Base-by-base conservation (phyloP, 2,888 invertebrate species). In the Lamproptera curius region DNA sequence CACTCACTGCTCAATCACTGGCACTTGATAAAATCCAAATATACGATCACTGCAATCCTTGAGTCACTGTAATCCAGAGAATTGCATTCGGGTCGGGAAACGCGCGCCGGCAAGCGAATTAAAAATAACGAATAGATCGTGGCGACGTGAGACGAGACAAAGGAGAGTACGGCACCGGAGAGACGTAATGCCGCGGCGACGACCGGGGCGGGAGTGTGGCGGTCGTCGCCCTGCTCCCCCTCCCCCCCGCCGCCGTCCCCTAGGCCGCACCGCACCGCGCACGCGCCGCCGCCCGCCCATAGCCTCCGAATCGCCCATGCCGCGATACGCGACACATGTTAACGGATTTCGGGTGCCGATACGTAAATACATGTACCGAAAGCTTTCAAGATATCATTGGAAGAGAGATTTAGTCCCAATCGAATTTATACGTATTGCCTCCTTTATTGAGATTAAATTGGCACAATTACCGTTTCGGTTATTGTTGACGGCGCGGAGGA, bases 21-120 rank as follows among this genome's bases (percentile, higher is more conserved):
- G 9, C 10, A 34, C 33, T 17, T 38, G 17, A 6, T 20, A 61
- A 60, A 72, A 75, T 79, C 76, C 76, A 62, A 53, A 59, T 52
- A 44, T 50, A 60, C 55, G 58, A 62, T 64, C 86, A 87, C 87
- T 87, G 87, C 85, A 86, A 85, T 87, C 86, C 86, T 67, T 67
- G 55, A 58, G 60, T 60, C 86, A 87, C 86, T 86, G 86, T 65
- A 86, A 87, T 87, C 86, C 86, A 81, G 61, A 62, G 60, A 63
- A 61, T 42, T 43, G 55, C 59, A 66, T 73, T 65, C 65, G 65
- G 63, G 58, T 13, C 3, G 11, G 31, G 31, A 54, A 52, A 58
- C 54, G 51, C 56, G 57, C 51, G 61, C 66, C 55, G 54, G 59
- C 64, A 59, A 57, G 56, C 49, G 69, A 70, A 72, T 70, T 48